Base-by-base conservation (phyloP, 2,888 invertebrate genomes). In the Diarsia mendica region DNA sequence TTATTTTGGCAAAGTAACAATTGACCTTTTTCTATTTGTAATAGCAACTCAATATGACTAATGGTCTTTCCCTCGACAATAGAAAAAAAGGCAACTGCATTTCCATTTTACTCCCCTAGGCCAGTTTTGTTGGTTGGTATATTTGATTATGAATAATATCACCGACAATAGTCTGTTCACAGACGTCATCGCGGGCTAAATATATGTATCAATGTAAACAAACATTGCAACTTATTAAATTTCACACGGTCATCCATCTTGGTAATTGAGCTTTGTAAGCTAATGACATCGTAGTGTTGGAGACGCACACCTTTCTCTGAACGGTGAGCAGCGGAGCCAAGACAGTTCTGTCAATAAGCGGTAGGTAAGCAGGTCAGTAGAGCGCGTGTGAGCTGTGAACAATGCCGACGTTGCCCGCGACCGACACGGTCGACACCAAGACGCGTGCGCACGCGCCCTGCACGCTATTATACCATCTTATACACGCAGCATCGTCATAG, bases 281-380 rank as follows among this genome's bases (percentile, higher is more conserved):
- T 8, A 85, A 84, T 78, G 84, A 82, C 83, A 86, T 82, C 82
- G 67, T 65, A 69, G 77, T 80, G 64, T 69, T 77, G 73, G 81
- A 86, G 87, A 87, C 82, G 84, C 81, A 88, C 86, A 89, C 90
- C 91, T 91, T 92, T 93, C 91, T 92, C 91, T 90, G 89, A 90
- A 87, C 87, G 84, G 84, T 88, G 92, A 92, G 94, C 91, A 91
- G 89, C 85, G 89, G 90, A 91, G 95, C 95, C 96, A 95, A 96
- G 94, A 95, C 93, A 93, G 91, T 92, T 95, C 95, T 95, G 96
- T 95, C 95, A 95, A 94, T 95, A 94, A 93, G 94, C 91, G 90
- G 90, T 90, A 90, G 92, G 93, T 94, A 96, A 96, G 94, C 94
- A 91, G 96, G 96, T 96, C 91, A 96, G 94, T 96, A 90, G 96